phyloP scores from a whole-genome alignment of 64 coral and sea anemone genomes.

The Cladopsammia gracilis region DNA sequence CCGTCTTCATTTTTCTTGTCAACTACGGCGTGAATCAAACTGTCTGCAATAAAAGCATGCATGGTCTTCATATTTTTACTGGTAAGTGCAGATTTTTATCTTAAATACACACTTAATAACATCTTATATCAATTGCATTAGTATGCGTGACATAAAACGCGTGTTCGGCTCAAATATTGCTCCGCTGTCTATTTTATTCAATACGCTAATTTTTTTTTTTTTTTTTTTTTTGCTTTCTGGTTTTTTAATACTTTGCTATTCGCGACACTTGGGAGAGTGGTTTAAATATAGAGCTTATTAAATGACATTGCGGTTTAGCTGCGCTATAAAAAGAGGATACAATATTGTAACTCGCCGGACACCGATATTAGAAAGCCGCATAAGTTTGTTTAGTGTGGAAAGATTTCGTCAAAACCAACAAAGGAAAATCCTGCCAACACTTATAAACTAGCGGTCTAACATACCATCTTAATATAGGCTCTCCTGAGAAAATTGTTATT shows the following conservation, averaged over 20 bases:
- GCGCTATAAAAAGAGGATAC: not conserved
- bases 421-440: not conserved
- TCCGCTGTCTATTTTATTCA: not conserved
- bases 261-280: not conserved
- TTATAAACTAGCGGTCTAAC: not conserved
- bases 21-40: conserved; percentile 37
- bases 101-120: not conserved
- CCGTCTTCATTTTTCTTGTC: conserved; percentile 79
- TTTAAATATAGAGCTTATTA: conserved; percentile 2
- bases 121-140: no score
- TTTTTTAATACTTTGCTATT: not conserved
- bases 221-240: not conserved
- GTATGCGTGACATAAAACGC: not conserved
- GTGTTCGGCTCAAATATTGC: not conserved
- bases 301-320: not conserved
- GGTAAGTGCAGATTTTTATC: conserved; percentile 56
- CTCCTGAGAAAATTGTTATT: not conserved
- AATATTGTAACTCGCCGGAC: not conserved
- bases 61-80: conserved; percentile 30
- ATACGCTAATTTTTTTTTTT: not conserved
- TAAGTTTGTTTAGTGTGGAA: conserved; percentile 5
- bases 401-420: not conserved
- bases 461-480: not conserved
- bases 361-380: not conserved
- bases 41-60: conserved; percentile 41